These are phyloP conservation scores for Lota lota DNA, from an alignment of 2,113 vertebrate genomes.

Conservation along the genomic window DNA sequence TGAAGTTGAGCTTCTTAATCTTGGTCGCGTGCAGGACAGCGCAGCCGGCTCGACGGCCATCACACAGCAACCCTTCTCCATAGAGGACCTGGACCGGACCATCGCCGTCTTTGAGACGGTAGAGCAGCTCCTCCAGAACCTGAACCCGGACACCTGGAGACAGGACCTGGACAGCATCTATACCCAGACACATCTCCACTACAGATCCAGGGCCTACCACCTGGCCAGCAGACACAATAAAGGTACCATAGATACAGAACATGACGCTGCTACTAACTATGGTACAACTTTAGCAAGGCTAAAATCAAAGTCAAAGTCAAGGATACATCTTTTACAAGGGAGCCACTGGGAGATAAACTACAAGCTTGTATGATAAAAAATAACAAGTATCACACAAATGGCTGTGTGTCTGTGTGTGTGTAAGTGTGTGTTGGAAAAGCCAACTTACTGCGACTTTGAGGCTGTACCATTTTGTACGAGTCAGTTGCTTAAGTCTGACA, in stretches of 20 bases:
- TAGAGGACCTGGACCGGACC: conserved; percentile 83
- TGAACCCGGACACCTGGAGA: conserved; percentile 89
- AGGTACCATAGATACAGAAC: conserved; percentile 65
- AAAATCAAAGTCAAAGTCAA: neutral
- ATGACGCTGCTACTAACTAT: too few relatives aligned
- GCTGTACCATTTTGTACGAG: neutral
- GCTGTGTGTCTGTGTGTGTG: neutral
- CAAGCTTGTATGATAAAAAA: conserved; percentile 1
- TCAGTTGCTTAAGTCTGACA: neutral
- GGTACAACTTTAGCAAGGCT: neutral
- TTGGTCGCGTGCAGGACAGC: conserved; percentile 31
- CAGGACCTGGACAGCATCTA: conserved; percentile 90
- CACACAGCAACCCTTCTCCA: conserved; percentile 78
- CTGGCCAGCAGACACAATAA: conserved; percentile 83
- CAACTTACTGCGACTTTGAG: too few relatives aligned
- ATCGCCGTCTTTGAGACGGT: conserved; percentile 89
- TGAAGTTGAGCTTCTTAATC: too few relatives aligned
- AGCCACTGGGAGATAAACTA: neutral
- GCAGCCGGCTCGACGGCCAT: conserved; percentile 62
- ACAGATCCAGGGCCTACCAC: conserved; percentile 82
- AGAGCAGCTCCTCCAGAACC: conserved; percentile 85
- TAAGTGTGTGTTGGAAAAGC: neutral
- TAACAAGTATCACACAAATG: neutral
- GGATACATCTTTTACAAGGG: too few relatives aligned
- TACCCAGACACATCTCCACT: conserved; percentile 76